Percentiles rank a stretch among this genome's conserved stretches.
phyloP scores from a whole-genome alignment of 2,113 vertebrate species.

The Mesocricetus auratus region DNA sequence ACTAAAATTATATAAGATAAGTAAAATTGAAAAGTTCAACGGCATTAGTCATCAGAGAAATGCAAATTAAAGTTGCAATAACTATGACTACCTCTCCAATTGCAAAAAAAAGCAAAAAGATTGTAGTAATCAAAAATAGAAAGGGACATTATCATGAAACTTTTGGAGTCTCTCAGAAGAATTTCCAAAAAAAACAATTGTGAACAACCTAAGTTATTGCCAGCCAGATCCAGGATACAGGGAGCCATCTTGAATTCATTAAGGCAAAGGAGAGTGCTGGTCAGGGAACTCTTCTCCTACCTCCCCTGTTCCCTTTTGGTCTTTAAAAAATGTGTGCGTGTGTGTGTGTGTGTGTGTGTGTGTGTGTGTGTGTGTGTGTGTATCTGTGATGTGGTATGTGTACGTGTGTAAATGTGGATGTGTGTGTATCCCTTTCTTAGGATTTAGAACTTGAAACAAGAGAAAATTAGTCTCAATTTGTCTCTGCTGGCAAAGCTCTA shows the following conservation, averaged over 20 bases:
- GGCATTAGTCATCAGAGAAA: slow-evolving; percentile 49
- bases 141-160: background rate
- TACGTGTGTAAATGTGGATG: no score
- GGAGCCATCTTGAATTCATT: background rate
- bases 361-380: background rate
- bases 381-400: background rate
- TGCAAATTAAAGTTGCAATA: slow-evolving; percentile 48
- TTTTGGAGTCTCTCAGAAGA: background rate
- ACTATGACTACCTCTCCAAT: background rate
- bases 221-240: background rate
- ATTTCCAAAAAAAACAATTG: background rate
- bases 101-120: background rate
- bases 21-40: slow-evolving; percentile 46
- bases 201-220: background rate
- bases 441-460: background rate
- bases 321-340: background rate
- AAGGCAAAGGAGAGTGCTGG: background rate
- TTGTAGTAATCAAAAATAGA: background rate
- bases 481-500: no score
- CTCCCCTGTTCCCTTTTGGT: background rate
- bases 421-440: background rate
- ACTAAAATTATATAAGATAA: slow-evolving; percentile 43
- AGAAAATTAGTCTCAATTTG: background rate
- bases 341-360: background rate
- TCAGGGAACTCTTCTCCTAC: background rate